Conservation (phyloP, 2,113 vertebrate genomes). For the Cepphus grylle region DNA sequence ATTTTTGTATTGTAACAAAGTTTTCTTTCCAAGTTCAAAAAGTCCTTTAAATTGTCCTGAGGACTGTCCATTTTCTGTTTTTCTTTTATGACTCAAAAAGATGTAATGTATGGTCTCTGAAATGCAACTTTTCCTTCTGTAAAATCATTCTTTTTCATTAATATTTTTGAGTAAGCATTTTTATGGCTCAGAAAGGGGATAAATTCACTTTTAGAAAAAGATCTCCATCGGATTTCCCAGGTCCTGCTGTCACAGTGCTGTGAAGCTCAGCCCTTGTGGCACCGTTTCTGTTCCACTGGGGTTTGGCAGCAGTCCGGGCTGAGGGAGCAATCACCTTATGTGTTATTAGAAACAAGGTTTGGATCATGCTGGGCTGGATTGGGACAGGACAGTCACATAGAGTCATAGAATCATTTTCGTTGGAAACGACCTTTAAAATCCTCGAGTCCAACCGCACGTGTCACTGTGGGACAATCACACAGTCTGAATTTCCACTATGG, state of each 20-base stretch:
- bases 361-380: not conserved
- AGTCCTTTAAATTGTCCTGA: not conserved
- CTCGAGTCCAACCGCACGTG: not conserved
- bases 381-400: not conserved
- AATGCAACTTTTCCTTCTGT: not conserved
- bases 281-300: fast-evolving
- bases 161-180: not conserved
- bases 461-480: not conserved
- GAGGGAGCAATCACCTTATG: not conserved
- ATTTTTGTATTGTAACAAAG: not conserved
- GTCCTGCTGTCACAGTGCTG: not conserved
- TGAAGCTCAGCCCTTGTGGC: not conserved
- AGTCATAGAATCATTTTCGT: not conserved
- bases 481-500: not conserved
- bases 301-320: not conserved
- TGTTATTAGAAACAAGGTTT: not conserved
- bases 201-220: not conserved
- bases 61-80: not conserved
- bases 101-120: not conserved
- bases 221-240: not conserved
- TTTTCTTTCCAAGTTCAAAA: not conserved
- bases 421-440: not conserved
- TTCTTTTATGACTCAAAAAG: not conserved
- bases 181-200: not conserved
- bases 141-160: not conserved